phyloP scores from a whole-genome alignment of 1,140 invertebrate genomes.

The Trichonephila inaurata region DNA sequence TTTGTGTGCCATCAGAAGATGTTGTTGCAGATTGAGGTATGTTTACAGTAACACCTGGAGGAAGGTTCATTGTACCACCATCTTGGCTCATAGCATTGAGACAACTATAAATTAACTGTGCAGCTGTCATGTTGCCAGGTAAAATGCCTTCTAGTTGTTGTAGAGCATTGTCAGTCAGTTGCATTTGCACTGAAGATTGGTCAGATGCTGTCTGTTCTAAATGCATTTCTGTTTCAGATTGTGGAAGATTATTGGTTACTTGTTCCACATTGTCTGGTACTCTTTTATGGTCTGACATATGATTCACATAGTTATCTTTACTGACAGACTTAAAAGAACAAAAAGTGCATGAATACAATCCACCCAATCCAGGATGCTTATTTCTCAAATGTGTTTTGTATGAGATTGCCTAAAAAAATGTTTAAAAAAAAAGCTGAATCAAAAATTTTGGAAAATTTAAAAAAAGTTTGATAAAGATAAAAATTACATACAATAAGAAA shows the following conservation, averaged over 20 bases:
- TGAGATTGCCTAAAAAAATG: constrained; percentile 82
- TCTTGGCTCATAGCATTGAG: constrained; percentile 82
- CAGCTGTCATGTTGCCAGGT: constrained; percentile 82
- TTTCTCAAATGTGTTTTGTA: constrained; percentile 86
- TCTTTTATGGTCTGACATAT: constrained; percentile 82
- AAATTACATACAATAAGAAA: too few species aligned
- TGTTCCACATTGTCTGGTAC: constrained; percentile 78
- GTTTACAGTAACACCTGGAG: constrained; percentile 81
- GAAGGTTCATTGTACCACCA: constrained; percentile 80
- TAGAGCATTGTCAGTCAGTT: constrained; percentile 75
- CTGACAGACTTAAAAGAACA: constrained; percentile 81
- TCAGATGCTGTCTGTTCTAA: neutral
- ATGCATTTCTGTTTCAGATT: neutral
- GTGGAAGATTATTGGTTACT: neutral
- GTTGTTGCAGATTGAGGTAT: constrained; percentile 78
- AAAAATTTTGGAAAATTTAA: too few species aligned
- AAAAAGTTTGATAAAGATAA: too few species aligned
- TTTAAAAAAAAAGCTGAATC: neutral
- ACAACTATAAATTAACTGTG: constrained; percentile 83
- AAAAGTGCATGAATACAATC: constrained; percentile 81
- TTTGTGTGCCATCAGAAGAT: constrained; percentile 82
- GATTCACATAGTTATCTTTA: constrained; percentile 80
- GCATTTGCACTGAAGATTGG: constrained; percentile 65
- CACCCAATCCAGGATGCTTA: constrained; percentile 84
- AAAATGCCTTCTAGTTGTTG: constrained; percentile 80